Evolutionary conservation across 1,140 invertebrate species (phyloP).

Genomic region (Drosophila micromelanica): DNA sequence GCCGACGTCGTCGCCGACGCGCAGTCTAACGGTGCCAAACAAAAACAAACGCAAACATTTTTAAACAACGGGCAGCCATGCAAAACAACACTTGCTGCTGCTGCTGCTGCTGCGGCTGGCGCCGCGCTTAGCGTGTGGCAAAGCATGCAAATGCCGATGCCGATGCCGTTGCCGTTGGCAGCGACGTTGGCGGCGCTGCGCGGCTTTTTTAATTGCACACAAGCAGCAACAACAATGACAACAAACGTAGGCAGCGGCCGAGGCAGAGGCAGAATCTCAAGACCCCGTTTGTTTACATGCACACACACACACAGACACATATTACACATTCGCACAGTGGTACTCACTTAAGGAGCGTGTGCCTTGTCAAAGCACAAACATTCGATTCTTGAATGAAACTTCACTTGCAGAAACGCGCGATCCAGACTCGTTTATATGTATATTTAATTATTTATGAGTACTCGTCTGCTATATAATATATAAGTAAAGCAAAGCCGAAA

Average conservation of each 20-base stretch:
- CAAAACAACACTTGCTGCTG: conserved; percentile 49
- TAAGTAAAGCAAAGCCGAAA: conserved; percentile 1
- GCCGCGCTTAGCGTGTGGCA: conserved; percentile 44
- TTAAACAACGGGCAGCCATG: conserved; percentile 36
- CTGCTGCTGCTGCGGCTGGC: conserved; percentile 17
- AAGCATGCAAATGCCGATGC: conserved; percentile 67
- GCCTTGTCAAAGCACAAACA: conserved; percentile 27
- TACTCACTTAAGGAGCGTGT: conserved; percentile 53
- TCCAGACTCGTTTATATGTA: background rate
- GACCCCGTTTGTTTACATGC: conserved; percentile 79
- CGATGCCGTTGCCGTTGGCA: conserved; percentile 18
- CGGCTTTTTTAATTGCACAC: conserved; percentile 71
- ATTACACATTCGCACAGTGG: conserved; percentile 60
- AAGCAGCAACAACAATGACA: conserved; percentile 23
- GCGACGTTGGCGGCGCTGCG: conserved; percentile 7
- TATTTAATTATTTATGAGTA: conserved; percentile 15
- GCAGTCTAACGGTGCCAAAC: conserved; percentile 53
- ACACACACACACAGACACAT: conserved; percentile 25
- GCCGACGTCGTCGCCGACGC: conserved; percentile 43
- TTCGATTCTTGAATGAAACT: conserved; percentile 19
- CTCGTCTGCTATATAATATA: conserved; percentile 3
- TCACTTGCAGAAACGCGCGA: background rate
- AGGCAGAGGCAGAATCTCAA: conserved; percentile 63
- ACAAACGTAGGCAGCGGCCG: conserved; percentile 31
- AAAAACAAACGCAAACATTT: conserved; percentile 45